phyloP scores from a whole-genome alignment of 1,140 invertebrate species.

The Cyrtorhinus lividipennis region DNA sequence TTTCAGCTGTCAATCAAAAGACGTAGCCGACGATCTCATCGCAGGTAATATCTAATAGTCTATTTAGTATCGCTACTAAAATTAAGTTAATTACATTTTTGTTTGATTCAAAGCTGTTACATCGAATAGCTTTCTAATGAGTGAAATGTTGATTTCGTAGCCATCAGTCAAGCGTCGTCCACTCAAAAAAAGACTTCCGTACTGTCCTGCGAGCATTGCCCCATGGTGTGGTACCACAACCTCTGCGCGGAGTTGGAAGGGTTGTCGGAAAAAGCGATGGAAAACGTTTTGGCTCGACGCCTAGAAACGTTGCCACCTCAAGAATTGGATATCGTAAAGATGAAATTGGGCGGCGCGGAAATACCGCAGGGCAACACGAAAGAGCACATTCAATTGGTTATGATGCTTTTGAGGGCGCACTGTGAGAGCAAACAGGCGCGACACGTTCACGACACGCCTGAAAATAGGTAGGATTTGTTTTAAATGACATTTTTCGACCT shows the following conservation, averaged over 20 bases:
- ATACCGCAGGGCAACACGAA: slow-evolving; percentile 44
- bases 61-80: no score
- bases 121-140: no score
- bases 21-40: slow-evolving; percentile 62
- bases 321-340: slow-evolving; percentile 66
- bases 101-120: no score
- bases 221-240: slow-evolving; percentile 88
- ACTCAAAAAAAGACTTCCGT: slow-evolving; percentile 40
- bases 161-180: slow-evolving; percentile 69
- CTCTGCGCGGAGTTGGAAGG: slow-evolving; percentile 76
- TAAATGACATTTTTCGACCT: no score
- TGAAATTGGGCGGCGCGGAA: slow-evolving; percentile 47
- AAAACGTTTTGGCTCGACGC: slow-evolving; percentile 61
- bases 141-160: slow-evolving; percentile 30
- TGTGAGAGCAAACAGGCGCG: slow-evolving; percentile 76
- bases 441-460: slow-evolving; percentile 81
- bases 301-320: slow-evolving; percentile 67
- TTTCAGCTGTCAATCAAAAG: slow-evolving; percentile 76
- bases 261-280: slow-evolving; percentile 53
- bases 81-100: no score
- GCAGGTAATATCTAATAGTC: no score
- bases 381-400: slow-evolving; percentile 85
- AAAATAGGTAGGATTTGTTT: slow-evolving; percentile 67
- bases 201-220: slow-evolving; percentile 72
- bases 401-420: slow-evolving; percentile 72